Evolutionary conservation across 2,113 vertebrate species (phyloP), one percentile per base, ranked within the genome.

Genomic region (Microcebus jonahi): DNA sequence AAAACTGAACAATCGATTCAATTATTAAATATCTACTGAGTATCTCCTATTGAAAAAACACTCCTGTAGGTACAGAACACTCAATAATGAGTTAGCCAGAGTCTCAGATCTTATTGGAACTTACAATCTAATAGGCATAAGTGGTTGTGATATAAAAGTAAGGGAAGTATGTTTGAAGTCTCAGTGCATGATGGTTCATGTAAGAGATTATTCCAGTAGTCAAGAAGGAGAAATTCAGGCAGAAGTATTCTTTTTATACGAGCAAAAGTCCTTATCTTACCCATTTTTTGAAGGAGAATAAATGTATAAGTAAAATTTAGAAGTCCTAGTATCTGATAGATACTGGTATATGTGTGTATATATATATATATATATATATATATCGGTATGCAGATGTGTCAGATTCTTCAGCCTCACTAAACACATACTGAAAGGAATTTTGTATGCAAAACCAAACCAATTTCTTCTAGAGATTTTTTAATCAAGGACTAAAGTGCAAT

Each of bases 71-170:
- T 36, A 73, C 1, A 77, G 18, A 85, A 71, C 39, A 81, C 29
- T 97, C 45, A 88, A 8, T 92, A 50, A 88, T 61, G 63, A 88
- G 50, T 87, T 75, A 80, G 34, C 68, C 39, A 88, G 71, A 84
- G 50, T 57, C 42, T 94, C 34, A 18, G 61, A n/a, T 25, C 4
- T 79, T 36, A 12, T 2, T 14, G 81, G 31, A 89, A 68, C 61
- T 84, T 81, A 45, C 3, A 70, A 13, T 50, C 50, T 80, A 73
- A 83, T 25, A 61, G 50, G 9, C 14, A 80, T 53, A 77, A 65
- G 73, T 50, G 53, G 39, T 57, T 65, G 31, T 42, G 79, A 77
- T 82, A 86, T 48, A 77, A 53, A 71, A 59, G 12, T n/a, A 96
- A 85, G 57, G 63, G 25, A n/a, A 50, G 4, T 36, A 14, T 48